phyloP scores from a whole-genome alignment of 2,113 vertebrate species.

The Caranx melampygus region DNA sequence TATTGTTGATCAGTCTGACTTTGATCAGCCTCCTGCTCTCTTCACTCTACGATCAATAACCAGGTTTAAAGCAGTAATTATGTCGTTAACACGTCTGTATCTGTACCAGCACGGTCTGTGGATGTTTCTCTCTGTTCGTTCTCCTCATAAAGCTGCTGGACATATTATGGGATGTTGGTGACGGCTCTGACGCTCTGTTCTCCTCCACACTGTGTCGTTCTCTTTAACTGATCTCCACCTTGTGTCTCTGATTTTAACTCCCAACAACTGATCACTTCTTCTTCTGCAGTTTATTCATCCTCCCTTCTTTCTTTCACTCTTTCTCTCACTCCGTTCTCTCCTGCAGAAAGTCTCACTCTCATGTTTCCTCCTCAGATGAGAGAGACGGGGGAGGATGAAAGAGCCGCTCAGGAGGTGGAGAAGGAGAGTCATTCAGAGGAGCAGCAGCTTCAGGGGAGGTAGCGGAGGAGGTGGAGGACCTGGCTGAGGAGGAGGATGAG shows the following conservation, averaged over 20 bases:
- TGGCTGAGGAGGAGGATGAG: not conserved
- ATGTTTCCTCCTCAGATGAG: conserved; percentile 62
- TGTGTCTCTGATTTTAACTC: conserved; percentile 16
- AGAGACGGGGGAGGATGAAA: conserved; percentile 48
- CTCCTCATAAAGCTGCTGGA: not conserved
- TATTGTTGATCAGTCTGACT: too few relatives aligned
- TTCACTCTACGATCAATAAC: too few relatives aligned
- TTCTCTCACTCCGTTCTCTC: not conserved
- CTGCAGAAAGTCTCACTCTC: not conserved
- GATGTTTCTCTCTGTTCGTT: not conserved
- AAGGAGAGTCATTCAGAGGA: conserved; percentile 35
- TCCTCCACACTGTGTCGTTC: not conserved
- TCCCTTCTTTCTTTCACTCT: not conserved
- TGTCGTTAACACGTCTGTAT: not conserved
- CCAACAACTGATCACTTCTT: conserved; percentile 6
- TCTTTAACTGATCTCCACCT: not conserved
- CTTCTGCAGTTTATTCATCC: conserved; percentile 1
- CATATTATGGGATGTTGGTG: not conserved
- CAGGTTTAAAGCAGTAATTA: not conserved
- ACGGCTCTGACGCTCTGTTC: not conserved
- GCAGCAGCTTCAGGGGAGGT: not conserved
- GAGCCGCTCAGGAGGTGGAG: conserved; percentile 23
- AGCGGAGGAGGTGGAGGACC: not conserved
- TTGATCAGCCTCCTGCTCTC: too few relatives aligned
- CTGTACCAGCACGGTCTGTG: not conserved